Evolutionary conservation across 2,888 invertebrate genomes (phyloP).

Genomic region (Drosophila sordidapex): DNA sequence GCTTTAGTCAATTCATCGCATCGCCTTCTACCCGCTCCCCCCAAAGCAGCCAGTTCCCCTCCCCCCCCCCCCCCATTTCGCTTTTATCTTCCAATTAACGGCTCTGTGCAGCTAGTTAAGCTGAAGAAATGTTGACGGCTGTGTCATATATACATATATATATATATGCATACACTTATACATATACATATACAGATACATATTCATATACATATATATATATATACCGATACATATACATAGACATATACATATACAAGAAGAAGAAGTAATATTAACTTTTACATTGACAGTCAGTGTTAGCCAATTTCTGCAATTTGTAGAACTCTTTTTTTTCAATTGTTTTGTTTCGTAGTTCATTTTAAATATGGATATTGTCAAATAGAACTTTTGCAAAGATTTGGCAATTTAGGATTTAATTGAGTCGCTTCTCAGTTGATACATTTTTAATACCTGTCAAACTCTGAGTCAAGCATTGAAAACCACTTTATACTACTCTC

Average conservation of each 20-base stretch:
- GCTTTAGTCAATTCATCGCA: not conserved
- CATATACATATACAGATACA: not conserved
- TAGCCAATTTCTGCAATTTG: not conserved
- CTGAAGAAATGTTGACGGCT: slow-evolving; percentile 44
- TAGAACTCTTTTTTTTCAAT: not conserved
- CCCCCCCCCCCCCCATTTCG: slow-evolving; percentile 5
- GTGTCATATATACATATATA: slow-evolving; percentile 1
- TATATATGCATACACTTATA: not conserved
- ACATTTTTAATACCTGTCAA: not conserved
- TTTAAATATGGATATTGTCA: not conserved
- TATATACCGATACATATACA: not conserved
- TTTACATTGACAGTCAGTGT: not conserved
- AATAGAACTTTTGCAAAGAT: not conserved
- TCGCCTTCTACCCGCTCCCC: not conserved
- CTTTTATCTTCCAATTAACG: slow-evolving; percentile 73
- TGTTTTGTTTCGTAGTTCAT: not conserved
- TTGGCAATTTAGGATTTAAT: not conserved
- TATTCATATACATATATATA: not conserved
- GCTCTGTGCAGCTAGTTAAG: slow-evolving; percentile 36
- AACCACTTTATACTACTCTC: not conserved
- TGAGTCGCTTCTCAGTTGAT: not conserved
- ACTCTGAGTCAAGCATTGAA: not conserved
- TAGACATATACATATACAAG: not conserved
- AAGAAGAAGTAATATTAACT: not conserved
- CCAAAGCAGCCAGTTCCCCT: slow-evolving; percentile 15